These are phyloP conservation scores for Halesus radiatus DNA, from an alignment of 1,140 invertebrate species.

Conservation along the genomic window DNA sequence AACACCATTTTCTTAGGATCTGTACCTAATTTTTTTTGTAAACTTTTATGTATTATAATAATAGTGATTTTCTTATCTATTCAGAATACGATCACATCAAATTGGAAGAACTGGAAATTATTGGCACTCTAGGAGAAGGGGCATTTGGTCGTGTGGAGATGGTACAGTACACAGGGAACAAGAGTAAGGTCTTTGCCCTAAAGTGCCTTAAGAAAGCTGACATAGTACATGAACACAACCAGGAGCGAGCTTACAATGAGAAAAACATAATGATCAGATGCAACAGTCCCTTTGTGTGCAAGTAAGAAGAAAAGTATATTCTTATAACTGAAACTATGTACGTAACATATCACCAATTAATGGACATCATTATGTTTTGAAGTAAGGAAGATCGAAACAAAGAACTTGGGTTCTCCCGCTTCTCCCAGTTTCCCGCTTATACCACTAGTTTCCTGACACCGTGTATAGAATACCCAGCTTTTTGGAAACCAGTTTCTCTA, in stretches of 20 bases:
- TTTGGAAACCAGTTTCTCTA: too few species aligned
- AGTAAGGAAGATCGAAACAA: too few species aligned
- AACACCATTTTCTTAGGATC: too few species aligned
- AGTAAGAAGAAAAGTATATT: slow-evolving; percentile 69
- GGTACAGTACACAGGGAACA: slow-evolving; percentile 74
- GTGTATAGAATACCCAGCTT: too few species aligned
- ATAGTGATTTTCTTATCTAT: not conserved
- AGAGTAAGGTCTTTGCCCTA: slow-evolving; percentile 83
- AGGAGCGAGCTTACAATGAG: slow-evolving; percentile 93
- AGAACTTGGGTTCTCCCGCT: too few species aligned
- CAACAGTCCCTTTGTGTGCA: slow-evolving; percentile 85
- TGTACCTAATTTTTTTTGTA: too few species aligned
- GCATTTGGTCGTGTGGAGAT: slow-evolving; percentile 94
- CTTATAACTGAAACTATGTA: not conserved
- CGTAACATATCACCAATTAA: too few species aligned
- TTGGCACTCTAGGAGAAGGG: slow-evolving; percentile 91
- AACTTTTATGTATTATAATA: not conserved
- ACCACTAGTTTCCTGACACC: too few species aligned
- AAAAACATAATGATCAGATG: slow-evolving; percentile 91
- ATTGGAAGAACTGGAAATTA: slow-evolving; percentile 82
- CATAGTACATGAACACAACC: slow-evolving; percentile 93
- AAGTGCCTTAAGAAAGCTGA: slow-evolving; percentile 94
- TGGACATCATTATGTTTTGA: too few species aligned
- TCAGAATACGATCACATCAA: slow-evolving; percentile 79
- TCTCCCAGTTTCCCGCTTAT: too few species aligned